Base-by-base conservation (phyloP, 2,797 vertebrate genomes). In the Monodelphis domestica region DNA sequence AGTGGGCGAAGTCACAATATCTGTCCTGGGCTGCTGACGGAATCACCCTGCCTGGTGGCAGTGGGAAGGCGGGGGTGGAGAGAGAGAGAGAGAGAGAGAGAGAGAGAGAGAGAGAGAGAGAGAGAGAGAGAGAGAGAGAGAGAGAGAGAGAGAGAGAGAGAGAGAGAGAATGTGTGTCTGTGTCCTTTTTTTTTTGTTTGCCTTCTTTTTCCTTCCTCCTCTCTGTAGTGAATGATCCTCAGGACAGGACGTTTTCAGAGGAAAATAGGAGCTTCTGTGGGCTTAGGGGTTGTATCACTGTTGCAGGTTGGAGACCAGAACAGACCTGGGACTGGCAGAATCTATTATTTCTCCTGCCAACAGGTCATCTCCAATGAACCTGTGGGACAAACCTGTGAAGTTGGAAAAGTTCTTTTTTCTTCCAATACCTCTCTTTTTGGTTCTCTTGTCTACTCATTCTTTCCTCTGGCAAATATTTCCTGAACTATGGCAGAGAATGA, bases 181-280 rank as follows among this genome's bases (percentile, higher is more conserved):
- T 4, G n/a, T 70, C 53, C 17, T 54, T 91, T 26, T 94, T 97
- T 97, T 96, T 96, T 95, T 54, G 57, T 94, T 94, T 94, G 95
- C 97, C 95, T 93, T 94, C 93, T 21, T 97, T 96, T 97, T 97
- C 97, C 97, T 97, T 95, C 95, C 95, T 97, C 89, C 94, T 95
- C 91, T 96, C 87, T 95, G 96, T 96, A 98, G 97, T 97, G 96
- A 98, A 98, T 97, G 92, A 97, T 97, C 53, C 94, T 91, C 91
- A 97, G 97, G 97, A 98, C 98, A 98, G 98, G 98, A 98, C 98
- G 98, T 98, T 98, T 98, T 97, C 93, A 98, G 98, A 98, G 97
- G 98, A 98, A 98, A 98, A 98, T 92, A 96, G 33, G 97, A 97
- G 97, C 97, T 98, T 98, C 92, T 96, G 94, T 95, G 96, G 95